Conservation (phyloP, 2,888 invertebrate genomes). For the Steinernema carpocapsae region DNA sequence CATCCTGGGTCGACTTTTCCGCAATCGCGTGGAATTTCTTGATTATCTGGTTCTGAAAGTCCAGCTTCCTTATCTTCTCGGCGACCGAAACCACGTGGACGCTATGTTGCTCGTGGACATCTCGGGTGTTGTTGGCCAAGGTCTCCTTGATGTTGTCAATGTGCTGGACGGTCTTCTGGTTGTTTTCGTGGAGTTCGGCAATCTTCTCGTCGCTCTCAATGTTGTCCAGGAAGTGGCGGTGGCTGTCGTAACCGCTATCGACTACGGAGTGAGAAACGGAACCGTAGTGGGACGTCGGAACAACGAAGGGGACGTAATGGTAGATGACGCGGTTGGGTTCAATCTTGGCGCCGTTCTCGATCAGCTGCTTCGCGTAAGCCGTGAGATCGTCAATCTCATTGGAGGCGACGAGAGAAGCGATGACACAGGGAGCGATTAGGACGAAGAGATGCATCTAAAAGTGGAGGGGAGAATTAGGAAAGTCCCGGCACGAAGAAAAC, state of each 20-base stretch:
- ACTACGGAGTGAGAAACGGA: too few species aligned
- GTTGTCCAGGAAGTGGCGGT: constrained; percentile 1
- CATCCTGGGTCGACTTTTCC: not conserved
- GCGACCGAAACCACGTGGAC: not conserved
- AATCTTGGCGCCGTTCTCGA: not conserved
- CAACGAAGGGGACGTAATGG: not conserved
- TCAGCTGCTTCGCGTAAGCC: not conserved
- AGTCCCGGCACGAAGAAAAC: not conserved
- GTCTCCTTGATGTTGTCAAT: not conserved
- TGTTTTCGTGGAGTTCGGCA: not conserved
- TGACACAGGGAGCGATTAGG: not conserved
- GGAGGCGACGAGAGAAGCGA: not conserved
- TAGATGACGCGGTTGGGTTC: not conserved
- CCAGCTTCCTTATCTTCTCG: not conserved
- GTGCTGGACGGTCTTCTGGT: not conserved
- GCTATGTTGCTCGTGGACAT: not conserved
- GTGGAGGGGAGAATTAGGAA: not conserved
- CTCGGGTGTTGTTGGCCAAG: not conserved
- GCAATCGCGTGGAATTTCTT: not conserved
- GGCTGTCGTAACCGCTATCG: not conserved
- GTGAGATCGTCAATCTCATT: not conserved
- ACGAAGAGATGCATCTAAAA: not conserved
- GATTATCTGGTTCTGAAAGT: not conserved
- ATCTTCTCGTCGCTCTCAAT: not conserved
- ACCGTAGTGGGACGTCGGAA: not conserved